Percentiles rank a stretch among this genome's conserved stretches.
phyloP scores from a whole-genome alignment of 2,888 invertebrate species.

The Tenthredo notha region DNA sequence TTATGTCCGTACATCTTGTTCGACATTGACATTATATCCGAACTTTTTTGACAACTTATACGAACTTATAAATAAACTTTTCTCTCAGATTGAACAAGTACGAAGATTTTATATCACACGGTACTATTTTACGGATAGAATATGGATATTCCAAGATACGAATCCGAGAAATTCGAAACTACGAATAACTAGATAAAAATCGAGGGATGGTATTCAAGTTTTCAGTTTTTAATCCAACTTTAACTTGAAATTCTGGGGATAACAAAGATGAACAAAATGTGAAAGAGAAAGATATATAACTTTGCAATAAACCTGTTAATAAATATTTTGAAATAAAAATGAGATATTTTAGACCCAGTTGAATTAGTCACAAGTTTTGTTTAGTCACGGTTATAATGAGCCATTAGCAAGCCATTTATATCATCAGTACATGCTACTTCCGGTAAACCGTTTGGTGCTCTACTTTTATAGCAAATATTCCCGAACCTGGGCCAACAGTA shows the following conservation, averaged over 20 bases:
- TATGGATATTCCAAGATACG: background rate
- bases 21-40: background rate
- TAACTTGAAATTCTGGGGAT: background rate
- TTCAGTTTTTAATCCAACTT: background rate
- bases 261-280: background rate
- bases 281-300: background rate
- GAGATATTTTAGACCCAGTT: background rate
- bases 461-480: slow-evolving; percentile 37
- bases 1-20: background rate
- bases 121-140: background rate
- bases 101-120: background rate
- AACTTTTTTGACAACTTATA: background rate
- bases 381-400: background rate
- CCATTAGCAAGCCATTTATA: background rate
- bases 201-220: background rate
- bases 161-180: background rate
- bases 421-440: background rate
- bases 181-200: background rate
- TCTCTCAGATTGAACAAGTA: background rate
- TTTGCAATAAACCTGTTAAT: background rate
- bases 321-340: background rate
- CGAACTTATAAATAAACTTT: background rate
- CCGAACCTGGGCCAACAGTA: slow-evolving; percentile 58
- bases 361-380: background rate
- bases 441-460: slow-evolving; percentile 12